Percentiles rank a stretch among this genome's conserved stretches.
These are phyloP conservation scores for Idris sp. DNA, from an alignment of 1,140 invertebrate species.

Conservation along the genomic window DNA sequence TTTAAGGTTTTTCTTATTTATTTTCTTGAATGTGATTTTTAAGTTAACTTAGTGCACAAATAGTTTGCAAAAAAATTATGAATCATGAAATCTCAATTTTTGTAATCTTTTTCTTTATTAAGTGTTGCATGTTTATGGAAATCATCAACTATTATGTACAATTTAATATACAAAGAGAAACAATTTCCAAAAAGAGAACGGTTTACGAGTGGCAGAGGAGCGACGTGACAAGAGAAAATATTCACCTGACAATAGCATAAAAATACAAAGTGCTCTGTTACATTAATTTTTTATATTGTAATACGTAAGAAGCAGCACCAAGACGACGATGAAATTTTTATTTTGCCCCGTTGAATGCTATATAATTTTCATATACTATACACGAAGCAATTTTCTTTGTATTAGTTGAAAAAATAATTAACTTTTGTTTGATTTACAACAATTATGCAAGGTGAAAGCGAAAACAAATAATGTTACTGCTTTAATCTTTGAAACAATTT, in stretches of 20 bases:
- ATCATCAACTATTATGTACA: constrained; percentile 38
- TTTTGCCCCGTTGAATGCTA: constrained; percentile 15
- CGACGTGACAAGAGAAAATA: constrained; percentile 46
- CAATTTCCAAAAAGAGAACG: constrained; percentile 35
- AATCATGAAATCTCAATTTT: constrained; percentile 24
- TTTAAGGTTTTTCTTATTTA: no score
- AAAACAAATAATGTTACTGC: no score
- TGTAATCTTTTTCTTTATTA: constrained; percentile 5
- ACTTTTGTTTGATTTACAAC: constrained; percentile 25
- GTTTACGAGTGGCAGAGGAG: constrained; percentile 28
- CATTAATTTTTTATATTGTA: constrained; percentile 42
- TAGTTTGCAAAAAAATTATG: no score
- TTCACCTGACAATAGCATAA: constrained; percentile 49
- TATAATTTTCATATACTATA: constrained; percentile 35
- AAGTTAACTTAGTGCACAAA: no score
- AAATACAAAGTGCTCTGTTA: constrained; percentile 41
- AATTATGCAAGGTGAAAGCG: no score
- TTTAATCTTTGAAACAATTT: no score
- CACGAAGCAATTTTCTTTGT: constrained; percentile 6
- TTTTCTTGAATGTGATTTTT: no score
- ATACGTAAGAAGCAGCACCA: constrained; percentile 38
- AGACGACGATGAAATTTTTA: constrained; percentile 39
- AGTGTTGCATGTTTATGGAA: constrained; percentile 13
- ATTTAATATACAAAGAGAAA: constrained; percentile 17
- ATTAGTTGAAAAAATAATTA: constrained; percentile 35